These are phyloP conservation scores for Drosophila miranda DNA, from an alignment of 1,140 invertebrate genomes.

Conservation along the genomic window DNA sequence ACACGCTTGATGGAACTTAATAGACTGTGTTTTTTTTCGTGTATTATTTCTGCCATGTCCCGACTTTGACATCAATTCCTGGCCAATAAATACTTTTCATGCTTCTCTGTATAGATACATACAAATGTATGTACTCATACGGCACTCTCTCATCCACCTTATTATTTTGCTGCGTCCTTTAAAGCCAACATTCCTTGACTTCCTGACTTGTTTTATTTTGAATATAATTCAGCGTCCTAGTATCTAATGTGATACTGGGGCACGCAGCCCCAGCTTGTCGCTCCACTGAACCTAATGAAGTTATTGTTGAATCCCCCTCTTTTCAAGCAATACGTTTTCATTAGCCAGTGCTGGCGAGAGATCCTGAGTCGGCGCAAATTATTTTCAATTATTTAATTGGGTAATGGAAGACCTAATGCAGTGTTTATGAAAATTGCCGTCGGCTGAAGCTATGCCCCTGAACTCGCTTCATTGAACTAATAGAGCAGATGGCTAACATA, in stretches of 20 bases:
- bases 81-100: background rate
- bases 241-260: conserved; percentile 14
- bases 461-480: too few species aligned
- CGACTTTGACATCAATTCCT: conserved; percentile 38
- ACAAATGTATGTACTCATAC: background rate
- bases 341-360: conserved; percentile 39
- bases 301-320: background rate
- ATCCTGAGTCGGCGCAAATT: conserved; percentile 55
- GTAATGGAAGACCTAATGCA: conserved; percentile 35
- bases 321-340: conserved; percentile 68
- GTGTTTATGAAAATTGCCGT: conserved; percentile 7
- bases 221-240: conserved; percentile 57
- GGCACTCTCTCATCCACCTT: too few species aligned
- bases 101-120: too few species aligned
- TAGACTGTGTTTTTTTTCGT: conserved; percentile 45
- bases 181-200: too few species aligned
- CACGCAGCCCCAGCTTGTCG: conserved; percentile 24
- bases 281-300: too few species aligned
- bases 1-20: conserved; percentile 43
- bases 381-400: conserved; percentile 77
- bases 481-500: background rate
- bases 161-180: too few species aligned
- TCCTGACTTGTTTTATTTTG: conserved; percentile 9
- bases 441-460: background rate
- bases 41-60: conserved; percentile 50